Percentiles rank a stretch among this genome's conserved stretches.
Evolutionary conservation across 2,113 vertebrate genomes (phyloP).

Genomic region (Sander lucioperca): DNA sequence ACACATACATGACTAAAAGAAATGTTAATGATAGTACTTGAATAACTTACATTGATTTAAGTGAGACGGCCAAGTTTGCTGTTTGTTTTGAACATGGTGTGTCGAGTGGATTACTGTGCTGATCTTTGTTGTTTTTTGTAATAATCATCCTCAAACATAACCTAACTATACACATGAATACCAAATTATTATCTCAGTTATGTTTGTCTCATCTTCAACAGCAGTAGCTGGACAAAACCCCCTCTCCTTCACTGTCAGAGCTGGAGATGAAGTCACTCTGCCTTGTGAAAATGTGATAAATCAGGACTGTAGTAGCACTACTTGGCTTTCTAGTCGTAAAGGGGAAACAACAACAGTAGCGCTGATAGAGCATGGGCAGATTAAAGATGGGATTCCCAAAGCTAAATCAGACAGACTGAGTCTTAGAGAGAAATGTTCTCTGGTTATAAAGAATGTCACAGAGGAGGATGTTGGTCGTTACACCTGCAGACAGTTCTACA

Average conservation of each 20-base stretch:
- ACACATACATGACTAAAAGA: background rate
- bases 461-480: background rate
- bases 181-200: background rate
- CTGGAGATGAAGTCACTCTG: background rate
- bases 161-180: background rate
- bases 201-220: background rate
- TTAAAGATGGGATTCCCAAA: background rate
- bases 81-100: background rate
- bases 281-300: background rate
- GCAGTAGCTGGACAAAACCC: background rate
- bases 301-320: too few relatives aligned
- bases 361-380: fast-evolving
- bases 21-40: background rate
- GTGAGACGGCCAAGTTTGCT: background rate
- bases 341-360: fast-evolving
- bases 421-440: slow-evolving; percentile 21
- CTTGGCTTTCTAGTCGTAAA: background rate
- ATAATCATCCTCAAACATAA: background rate
- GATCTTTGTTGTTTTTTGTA: background rate
- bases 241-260: background rate
- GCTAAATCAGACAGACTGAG: slow-evolving; percentile 2
- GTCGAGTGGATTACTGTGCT: background rate
- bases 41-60: background rate
- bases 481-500: background rate
- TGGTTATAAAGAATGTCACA: slow-evolving; percentile 25